Evolutionary conservation across 2,113 vertebrate genomes (phyloP), one percentile per base, ranked within the genome.

Genomic region (Serilophus lunatus): DNA sequence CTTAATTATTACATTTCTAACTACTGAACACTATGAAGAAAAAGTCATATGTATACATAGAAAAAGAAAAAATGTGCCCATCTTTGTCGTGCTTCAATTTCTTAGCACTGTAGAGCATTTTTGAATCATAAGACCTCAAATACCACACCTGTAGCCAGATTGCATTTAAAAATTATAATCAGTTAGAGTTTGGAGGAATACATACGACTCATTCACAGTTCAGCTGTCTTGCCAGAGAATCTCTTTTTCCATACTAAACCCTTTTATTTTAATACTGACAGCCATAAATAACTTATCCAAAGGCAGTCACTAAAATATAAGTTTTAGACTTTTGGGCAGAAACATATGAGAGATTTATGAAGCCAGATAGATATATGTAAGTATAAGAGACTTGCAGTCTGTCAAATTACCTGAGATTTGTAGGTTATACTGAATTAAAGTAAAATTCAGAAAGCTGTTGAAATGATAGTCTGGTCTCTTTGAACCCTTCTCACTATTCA

Each of bases 381-480:
- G 31, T 53, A 3, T 45, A 28, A 78, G 77, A 87, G 84, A 74
- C 82, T 50, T 56, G 24, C 44, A 72, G 53, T 84, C 86, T 93
- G n/a, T 86, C 66, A 89, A 57, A 88, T 93, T 72, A 88, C 68
- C 33, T 79, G 84, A 76, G 84, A 54, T 87, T 85, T 82, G 40
- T 75, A n/a, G 35, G 33, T 42, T 92, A 54, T 6, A 2, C 26
- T 80, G 74, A 79, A 91, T 87, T 72, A 69, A 89, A 93, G n/a
- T 19, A 53, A 91, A 92, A 92, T n/a, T 85, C 50, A 77, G 36
- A 88, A 95, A 81, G n/a, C 60, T 89, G 61, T 83, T 84, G 81
- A 87, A 93, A 86, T 9, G 17, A 3, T 65, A 7, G 65, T 74
- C 69, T 65, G 25, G 19, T 92, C 61, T 69, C 61, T 77, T 64